These are phyloP conservation scores for Drosophila meridionalis DNA, from an alignment of 2,888 invertebrate species.

Conservation along the genomic window DNA sequence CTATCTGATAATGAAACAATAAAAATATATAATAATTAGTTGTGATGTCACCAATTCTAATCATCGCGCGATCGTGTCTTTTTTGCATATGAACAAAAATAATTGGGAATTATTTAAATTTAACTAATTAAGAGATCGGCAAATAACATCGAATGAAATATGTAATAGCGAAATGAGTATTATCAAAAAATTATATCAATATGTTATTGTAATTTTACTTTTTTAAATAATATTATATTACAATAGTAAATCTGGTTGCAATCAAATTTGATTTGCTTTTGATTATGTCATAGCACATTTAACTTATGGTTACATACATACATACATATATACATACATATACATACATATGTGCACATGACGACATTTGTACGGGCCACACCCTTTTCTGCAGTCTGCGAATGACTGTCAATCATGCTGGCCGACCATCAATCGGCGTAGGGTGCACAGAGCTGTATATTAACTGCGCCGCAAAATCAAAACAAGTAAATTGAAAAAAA, in stretches of 20 bases:
- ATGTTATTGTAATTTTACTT: neutral
- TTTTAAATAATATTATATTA: neutral
- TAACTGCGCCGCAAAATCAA: slow-evolving; percentile 58
- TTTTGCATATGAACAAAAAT: neutral
- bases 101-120: slow-evolving; percentile 2
- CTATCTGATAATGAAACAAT: slow-evolving; percentile 13
- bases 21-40: slow-evolving; percentile 8
- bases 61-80: neutral
- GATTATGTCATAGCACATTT: neutral
- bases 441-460: slow-evolving; percentile 47
- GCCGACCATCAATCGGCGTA: slow-evolving; percentile 12
- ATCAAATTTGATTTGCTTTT: neutral
- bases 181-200: neutral
- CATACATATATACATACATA: neutral
- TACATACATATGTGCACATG: neutral
- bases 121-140: neutral
- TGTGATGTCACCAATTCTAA: slow-evolving; percentile 8
- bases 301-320: neutral
- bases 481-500: slow-evolving; percentile 12
- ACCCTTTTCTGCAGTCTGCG: slow-evolving; percentile 34
- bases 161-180: neutral
- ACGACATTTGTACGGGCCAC: slow-evolving; percentile 28
- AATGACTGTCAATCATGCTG: slow-evolving; percentile 2
- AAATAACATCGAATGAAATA: neutral
- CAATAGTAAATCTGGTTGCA: neutral